These are phyloP conservation scores for Apis dorsata DNA, from an alignment of 1,140 invertebrate genomes.

Conservation along the genomic window DNA sequence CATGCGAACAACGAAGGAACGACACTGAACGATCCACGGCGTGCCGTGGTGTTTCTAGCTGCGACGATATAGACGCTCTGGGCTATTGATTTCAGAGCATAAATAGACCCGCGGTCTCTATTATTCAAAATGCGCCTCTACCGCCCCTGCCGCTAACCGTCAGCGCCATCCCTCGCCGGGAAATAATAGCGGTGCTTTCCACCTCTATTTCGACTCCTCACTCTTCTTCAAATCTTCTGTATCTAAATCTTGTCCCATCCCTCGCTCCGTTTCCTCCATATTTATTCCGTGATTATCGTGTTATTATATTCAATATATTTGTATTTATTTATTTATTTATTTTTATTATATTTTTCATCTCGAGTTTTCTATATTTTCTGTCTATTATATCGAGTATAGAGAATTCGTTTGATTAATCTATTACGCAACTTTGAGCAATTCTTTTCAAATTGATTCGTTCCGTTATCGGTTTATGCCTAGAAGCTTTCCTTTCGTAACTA, in stretches of 20 bases:
- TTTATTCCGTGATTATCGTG: too few species aligned
- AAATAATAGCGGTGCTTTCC: conserved; percentile 21
- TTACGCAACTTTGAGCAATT: too few species aligned
- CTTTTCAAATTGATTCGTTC: too few species aligned
- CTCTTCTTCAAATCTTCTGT: not conserved
- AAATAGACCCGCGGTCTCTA: conserved; percentile 69
- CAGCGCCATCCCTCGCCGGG: conserved; percentile 29
- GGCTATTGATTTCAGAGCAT: conserved; percentile 69
- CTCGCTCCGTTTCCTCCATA: not conserved
- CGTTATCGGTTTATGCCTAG: too few species aligned
- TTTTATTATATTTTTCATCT: too few species aligned
- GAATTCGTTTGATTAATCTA: too few species aligned
- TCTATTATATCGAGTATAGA: too few species aligned
- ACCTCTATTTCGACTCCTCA: not conserved
- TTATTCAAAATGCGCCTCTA: conserved; percentile 69
- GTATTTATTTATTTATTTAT: too few species aligned
- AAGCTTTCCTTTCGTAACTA: too few species aligned
- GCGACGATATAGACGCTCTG: conserved; percentile 54
- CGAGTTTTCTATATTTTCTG: too few species aligned
- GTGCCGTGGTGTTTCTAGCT: conserved; percentile 22
- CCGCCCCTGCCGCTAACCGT: conserved; percentile 21
- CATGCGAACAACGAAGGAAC: conserved; percentile 42
- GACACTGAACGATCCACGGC: conserved; percentile 31
- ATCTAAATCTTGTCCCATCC: not conserved
- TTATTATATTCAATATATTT: too few species aligned